Conservation (phyloP, 2,888 invertebrate species). For the Ceramica pisi region DNA sequence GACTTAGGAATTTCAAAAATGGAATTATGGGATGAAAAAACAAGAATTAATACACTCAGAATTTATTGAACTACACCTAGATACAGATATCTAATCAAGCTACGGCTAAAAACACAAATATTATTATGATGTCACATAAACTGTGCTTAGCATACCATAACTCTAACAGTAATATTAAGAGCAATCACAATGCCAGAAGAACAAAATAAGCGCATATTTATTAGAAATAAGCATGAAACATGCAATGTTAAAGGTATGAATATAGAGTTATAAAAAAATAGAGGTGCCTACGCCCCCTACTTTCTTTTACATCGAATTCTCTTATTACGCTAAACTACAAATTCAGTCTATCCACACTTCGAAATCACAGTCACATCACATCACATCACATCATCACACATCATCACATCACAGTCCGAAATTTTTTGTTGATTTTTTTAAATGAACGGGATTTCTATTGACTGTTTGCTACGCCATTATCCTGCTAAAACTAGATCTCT, state of each 20-base stretch:
- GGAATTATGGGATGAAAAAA: constrained; percentile 44
- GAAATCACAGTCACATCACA: neutral
- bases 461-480: too few relatives aligned
- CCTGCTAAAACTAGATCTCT: too few relatives aligned
- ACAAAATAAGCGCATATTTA: constrained; percentile 13
- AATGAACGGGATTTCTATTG: too few relatives aligned
- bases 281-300: neutral
- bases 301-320: neutral
- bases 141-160: constrained; percentile 34
- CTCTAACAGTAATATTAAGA: constrained; percentile 27
- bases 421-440: too few relatives aligned
- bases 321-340: neutral
- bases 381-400: neutral
- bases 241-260: constrained; percentile 13
- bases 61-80: constrained; percentile 47
- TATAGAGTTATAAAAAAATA: neutral
- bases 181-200: neutral
- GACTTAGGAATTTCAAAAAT: constrained; percentile 6
- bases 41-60: constrained; percentile 28
- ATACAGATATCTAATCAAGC: constrained; percentile 31
- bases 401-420: neutral
- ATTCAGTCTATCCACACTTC: neutral
- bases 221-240: constrained; percentile 19
- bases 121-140: constrained; percentile 19
- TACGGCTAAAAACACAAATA: constrained; percentile 17